Conservation (phyloP, 2,113 vertebrate genomes). For the Taxidea taxus region DNA sequence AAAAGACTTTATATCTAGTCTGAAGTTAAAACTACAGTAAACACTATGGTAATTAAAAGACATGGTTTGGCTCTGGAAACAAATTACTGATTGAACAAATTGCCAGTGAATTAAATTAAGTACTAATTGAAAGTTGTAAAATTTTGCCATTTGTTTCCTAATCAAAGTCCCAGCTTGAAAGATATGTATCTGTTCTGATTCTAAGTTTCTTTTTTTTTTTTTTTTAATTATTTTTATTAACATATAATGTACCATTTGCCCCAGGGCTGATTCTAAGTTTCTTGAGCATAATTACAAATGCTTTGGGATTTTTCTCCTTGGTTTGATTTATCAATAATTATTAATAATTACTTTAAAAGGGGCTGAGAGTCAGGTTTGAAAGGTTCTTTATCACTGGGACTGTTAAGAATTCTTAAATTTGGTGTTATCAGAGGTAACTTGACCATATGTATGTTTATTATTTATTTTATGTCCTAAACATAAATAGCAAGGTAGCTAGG, state of each 20-base stretch:
- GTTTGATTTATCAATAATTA: background rate
- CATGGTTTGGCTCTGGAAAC: background rate
- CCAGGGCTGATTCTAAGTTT: background rate
- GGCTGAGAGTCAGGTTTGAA: background rate
- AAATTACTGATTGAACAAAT: conserved; percentile 16
- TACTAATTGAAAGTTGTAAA: background rate
- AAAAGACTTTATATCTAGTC: conserved; percentile 1
- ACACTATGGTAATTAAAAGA: conserved; percentile 9
- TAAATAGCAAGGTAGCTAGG: background rate
- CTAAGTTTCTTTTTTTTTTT: background rate
- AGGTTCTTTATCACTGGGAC: background rate
- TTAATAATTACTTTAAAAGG: conserved; percentile 2
- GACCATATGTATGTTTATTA: background rate
- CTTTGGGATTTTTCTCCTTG: background rate
- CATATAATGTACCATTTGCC: too few relatives aligned
- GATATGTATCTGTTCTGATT: background rate
- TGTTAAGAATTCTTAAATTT: conserved; percentile 48
- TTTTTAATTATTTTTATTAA: too few relatives aligned
- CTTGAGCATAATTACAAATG: conserved; percentile 13
- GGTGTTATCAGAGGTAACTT: conserved; percentile 22
- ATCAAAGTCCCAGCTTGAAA: background rate
- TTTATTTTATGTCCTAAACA: conserved; percentile 8
- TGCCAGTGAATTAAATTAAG: conserved; percentile 33
- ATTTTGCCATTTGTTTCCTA: conserved; percentile 32
- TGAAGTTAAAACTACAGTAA: background rate